phyloP scores from a whole-genome alignment of 1,140 invertebrate species.

The Gyrodactylus salaris region DNA sequence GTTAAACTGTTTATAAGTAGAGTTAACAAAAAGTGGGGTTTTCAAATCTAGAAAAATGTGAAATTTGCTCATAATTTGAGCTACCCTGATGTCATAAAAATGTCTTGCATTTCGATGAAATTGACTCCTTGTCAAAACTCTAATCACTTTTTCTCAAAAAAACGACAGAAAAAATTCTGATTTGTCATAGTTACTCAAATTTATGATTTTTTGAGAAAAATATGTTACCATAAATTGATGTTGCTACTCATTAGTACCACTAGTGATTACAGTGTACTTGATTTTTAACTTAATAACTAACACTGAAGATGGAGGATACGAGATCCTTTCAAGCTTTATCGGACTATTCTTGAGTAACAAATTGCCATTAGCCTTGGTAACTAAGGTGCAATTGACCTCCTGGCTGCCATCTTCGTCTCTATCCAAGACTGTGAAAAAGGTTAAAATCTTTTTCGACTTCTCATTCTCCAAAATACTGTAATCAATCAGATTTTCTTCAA shows the following conservation, averaged over 20 bases:
- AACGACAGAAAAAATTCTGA: too few species aligned
- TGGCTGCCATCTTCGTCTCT: not conserved
- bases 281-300: not conserved
- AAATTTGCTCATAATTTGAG: too few species aligned
- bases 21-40: too few species aligned
- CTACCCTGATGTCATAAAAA: too few species aligned
- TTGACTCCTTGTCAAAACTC: too few species aligned
- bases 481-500: not conserved
- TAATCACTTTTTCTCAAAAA: too few species aligned
- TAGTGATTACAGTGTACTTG: not conserved
- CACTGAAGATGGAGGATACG: not conserved
- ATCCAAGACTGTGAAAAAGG: not conserved
- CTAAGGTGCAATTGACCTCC: not conserved
- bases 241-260: not conserved
- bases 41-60: too few species aligned
- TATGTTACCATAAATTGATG: too few species aligned
- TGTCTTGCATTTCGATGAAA: too few species aligned
- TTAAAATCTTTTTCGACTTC: not conserved
- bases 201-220: too few species aligned
- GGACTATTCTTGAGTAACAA: not conserved
- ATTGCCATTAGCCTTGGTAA: not conserved
- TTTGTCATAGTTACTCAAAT: too few species aligned
- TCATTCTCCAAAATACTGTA: not conserved
- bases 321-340: not conserved
- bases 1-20: too few species aligned